phyloP scores from a whole-genome alignment of 2,113 vertebrate species.

The Castor canadensis region DNA sequence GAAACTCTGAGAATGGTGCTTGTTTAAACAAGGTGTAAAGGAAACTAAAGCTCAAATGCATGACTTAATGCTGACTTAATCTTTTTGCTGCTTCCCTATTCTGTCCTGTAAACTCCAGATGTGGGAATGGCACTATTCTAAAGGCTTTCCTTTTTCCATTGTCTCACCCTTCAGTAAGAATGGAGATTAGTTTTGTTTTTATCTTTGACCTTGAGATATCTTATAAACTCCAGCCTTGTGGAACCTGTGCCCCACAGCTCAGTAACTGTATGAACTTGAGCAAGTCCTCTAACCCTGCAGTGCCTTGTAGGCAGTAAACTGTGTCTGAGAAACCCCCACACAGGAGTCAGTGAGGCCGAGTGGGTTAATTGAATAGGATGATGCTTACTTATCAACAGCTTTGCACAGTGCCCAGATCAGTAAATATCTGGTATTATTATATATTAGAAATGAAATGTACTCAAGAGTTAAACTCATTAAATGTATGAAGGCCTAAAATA shows the following conservation, averaged over 20 bases:
- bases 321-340: background rate
- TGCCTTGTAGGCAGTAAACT: background rate
- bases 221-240: background rate
- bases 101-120: background rate
- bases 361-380: background rate
- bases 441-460: background rate
- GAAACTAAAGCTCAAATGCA: accelerated
- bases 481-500: background rate
- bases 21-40: background rate
- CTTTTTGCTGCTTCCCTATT: background rate
- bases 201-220: background rate
- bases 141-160: background rate
- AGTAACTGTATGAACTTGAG: no score
- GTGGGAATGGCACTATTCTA: no score
- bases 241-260: background rate
- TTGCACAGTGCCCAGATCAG: background rate
- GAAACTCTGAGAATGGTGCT: background rate
- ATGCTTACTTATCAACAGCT: background rate
- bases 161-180: background rate
- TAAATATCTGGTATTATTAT: background rate
- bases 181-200: background rate
- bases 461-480: background rate
- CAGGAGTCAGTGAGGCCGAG: background rate
- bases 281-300: background rate
- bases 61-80: no score